Evolutionary conservation across 2,113 vertebrate genomes (phyloP).

Genomic region (Brachionichthys hirsutus): DNA sequence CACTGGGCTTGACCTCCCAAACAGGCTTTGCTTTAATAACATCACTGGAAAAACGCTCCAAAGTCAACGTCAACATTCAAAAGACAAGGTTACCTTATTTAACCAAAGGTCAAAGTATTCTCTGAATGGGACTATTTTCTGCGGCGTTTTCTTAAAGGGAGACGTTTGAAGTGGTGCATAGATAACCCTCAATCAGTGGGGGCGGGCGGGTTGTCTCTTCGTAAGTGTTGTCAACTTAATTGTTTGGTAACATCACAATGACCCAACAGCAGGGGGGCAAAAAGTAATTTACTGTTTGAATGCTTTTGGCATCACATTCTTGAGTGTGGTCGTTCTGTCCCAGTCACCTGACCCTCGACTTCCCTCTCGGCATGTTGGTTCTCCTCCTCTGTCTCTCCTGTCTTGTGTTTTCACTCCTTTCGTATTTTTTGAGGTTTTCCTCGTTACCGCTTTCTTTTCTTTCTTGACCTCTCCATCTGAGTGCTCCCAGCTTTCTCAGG

Average conservation of each 20-base stretch:
- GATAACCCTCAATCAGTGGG: slow-evolving; percentile 41
- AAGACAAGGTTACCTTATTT: slow-evolving; percentile 31
- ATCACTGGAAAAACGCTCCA: slow-evolving; percentile 6
- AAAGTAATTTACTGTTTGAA: slow-evolving; percentile 20
- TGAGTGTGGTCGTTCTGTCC: slow-evolving; percentile 16
- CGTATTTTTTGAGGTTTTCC: slow-evolving; percentile 12
- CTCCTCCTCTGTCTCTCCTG: slow-evolving; percentile 13
- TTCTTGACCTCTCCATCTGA: background rate
- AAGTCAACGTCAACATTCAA: slow-evolving; percentile 2
- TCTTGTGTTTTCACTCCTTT: slow-evolving; percentile 2
- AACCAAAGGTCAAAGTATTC: slow-evolving; percentile 25
- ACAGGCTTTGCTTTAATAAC: slow-evolving; percentile 1
- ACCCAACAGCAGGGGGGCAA: slow-evolving; percentile 24
- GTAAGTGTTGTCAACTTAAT: slow-evolving; percentile 55
- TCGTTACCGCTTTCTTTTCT: slow-evolving; percentile 18
- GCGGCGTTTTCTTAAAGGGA: slow-evolving; percentile 38
- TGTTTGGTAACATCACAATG: slow-evolving; percentile 51
- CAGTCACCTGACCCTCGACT: background rate
- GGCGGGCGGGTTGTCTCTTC: slow-evolving; percentile 34
- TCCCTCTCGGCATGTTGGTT: slow-evolving; percentile 2
- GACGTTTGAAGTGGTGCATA: slow-evolving; percentile 43
- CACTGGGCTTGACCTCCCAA: background rate
- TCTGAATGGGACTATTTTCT: slow-evolving; percentile 4
- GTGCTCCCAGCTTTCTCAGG: background rate
- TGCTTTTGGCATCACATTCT: slow-evolving; percentile 20